Base-by-base conservation (phyloP, 2,888 invertebrate species). In the Meta bourneti region DNA sequence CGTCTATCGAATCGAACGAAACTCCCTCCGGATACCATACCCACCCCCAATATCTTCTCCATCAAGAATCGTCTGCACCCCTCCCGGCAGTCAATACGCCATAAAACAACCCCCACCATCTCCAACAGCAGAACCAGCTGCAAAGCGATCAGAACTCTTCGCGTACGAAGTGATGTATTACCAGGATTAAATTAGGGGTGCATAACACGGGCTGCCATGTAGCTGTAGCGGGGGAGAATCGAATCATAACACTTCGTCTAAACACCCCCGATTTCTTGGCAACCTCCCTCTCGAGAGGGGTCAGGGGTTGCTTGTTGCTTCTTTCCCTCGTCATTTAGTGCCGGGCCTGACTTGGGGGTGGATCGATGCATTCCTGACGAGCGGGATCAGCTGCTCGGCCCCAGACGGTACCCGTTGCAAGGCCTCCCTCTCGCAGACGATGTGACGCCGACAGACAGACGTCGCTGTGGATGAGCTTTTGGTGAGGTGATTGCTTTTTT, bases 301-400 rank as follows among this genome's bases (percentile, higher is more conserved):
- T 85, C 84, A 85, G 34, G 75, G 84, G 75, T n/a, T 75, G 84
- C 84, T 85, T 79, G 79, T 72, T 78, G 79, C 79, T 54, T 71
- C 8, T 52, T 61, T 54, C 54, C 85, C 54, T 78, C 85, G 69
- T 77, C 85, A 85, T 85, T 85, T 85, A 85, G 77, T 34, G 16
- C 19, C 74, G 48, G 48, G 72, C 34, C 34, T 34, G 69, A 48
- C 70, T 48, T 9, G 34, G 20, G 20, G 48, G 48, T 20, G 52
- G 87, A 87, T 87, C 71, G 87, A 87, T 87, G 89, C 82, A 89
- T 89, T 89, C 82, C 89, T 82, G 82, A 82, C 89, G 81, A 89
- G 81, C 89, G 81, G 75, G 82, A 89, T 89, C 89, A 82, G 75
- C 81, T 89, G 89, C 89, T 85, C 75, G 69, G 48, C 49, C 61